phyloP scores from a whole-genome alignment of 2,888 invertebrate genomes.

The Calameuta filiformis region DNA sequence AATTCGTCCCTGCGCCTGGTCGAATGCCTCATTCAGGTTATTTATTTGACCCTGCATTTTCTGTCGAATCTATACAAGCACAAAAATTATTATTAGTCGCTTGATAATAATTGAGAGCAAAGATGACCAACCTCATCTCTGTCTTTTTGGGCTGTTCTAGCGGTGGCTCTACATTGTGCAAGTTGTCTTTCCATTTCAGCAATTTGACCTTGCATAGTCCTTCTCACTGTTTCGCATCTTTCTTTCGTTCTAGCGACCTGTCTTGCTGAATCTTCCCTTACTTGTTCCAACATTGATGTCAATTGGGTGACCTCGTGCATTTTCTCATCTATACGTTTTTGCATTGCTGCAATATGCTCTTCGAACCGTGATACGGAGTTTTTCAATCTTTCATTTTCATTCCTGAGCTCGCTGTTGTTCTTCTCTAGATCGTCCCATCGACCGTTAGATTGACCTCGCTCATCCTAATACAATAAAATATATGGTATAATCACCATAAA shows the following conservation, averaged over 20 bases:
- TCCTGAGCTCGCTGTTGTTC: slow-evolving; percentile 68
- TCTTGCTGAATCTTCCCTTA: slow-evolving; percentile 76
- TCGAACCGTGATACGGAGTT: slow-evolving; percentile 70
- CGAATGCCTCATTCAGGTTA: slow-evolving; percentile 75
- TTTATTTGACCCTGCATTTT: slow-evolving; percentile 77
- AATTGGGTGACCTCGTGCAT: slow-evolving; percentile 76
- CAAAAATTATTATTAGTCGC: slow-evolving; percentile 1
- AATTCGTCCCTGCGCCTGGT: slow-evolving; percentile 75
- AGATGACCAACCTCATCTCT: slow-evolving; percentile 70
- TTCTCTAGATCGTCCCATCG: slow-evolving; percentile 63
- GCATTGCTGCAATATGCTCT: slow-evolving; percentile 71
- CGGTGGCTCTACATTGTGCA: slow-evolving; percentile 74
- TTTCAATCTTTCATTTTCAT: slow-evolving; percentile 68
- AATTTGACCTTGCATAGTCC: slow-evolving; percentile 75
- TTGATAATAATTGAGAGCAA: slow-evolving; percentile 2
- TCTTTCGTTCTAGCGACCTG: slow-evolving; percentile 76
- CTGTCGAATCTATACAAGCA: slow-evolving; percentile 71
- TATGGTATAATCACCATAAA: not conserved
- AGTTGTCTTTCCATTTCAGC: slow-evolving; percentile 76
- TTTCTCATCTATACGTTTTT: slow-evolving; percentile 75
- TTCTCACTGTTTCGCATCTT: slow-evolving; percentile 73
- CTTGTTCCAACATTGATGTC: slow-evolving; percentile 72
- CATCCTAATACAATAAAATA: slow-evolving; percentile 9
- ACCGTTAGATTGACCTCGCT: slow-evolving; percentile 14
- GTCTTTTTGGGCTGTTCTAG: slow-evolving; percentile 75